phyloP scores from a whole-genome alignment of 2,113 vertebrate species.

The Plecturocebus donacophilus region DNA sequence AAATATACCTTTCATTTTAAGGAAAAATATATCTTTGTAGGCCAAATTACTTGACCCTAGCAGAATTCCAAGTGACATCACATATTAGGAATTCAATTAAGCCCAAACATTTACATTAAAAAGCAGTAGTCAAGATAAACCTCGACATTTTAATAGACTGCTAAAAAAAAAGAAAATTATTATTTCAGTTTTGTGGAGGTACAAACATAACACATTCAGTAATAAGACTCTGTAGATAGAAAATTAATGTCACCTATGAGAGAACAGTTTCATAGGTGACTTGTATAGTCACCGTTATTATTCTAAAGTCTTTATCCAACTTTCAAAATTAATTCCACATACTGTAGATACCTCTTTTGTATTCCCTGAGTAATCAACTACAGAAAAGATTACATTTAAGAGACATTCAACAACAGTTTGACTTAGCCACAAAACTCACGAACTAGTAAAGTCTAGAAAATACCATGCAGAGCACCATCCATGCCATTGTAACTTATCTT shows the following conservation, averaged over 20 bases:
- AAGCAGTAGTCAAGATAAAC: constrained; percentile 81
- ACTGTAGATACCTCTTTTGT: constrained; percentile 51
- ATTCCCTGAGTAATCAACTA: constrained; percentile 51
- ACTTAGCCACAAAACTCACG: constrained; percentile 30
- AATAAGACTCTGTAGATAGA: constrained; percentile 67
- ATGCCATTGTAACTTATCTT: background rate
- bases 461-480: background rate
- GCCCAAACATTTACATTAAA: constrained; percentile 75
- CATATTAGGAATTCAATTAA: constrained; percentile 82
- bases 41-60: constrained; percentile 65
- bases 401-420: constrained; percentile 25
- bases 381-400: constrained; percentile 50
- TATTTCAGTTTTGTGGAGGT: constrained; percentile 79
- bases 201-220: constrained; percentile 75
- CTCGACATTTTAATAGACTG: constrained; percentile 78
- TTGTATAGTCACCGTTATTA: constrained; percentile 70
- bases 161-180: constrained; percentile 74
- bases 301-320: constrained; percentile 68
- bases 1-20: constrained; percentile 65
- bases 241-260: constrained; percentile 73
- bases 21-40: constrained; percentile 39
- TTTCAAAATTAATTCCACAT: constrained; percentile 66
- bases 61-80: constrained; percentile 76
- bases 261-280: constrained; percentile 72
- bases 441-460: constrained; percentile 35